These are phyloP conservation scores for Ormyrus rosae DNA, from an alignment of 2,888 invertebrate genomes.

Conservation along the genomic window DNA sequence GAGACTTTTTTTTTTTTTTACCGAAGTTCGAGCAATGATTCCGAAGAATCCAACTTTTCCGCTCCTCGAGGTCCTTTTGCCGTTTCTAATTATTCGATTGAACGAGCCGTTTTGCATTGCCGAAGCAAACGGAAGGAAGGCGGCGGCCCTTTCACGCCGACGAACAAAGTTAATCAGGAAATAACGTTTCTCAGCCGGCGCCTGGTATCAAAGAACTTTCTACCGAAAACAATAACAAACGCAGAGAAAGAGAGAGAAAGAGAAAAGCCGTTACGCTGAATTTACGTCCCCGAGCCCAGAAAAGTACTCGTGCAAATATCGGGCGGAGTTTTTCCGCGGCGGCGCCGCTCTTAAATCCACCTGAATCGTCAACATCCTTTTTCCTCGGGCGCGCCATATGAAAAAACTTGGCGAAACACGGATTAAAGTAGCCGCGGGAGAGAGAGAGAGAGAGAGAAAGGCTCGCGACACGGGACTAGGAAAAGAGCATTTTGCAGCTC, in stretches of 20 bases:
- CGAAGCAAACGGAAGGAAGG: not conserved
- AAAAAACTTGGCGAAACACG: slow-evolving; percentile 53
- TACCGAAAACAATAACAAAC: not conserved
- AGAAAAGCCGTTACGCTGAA: not conserved
- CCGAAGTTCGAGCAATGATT: not conserved
- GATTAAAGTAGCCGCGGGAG: slow-evolving; percentile 42
- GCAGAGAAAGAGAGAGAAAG: not conserved
- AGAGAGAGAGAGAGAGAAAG: not conserved
- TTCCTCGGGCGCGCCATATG: slow-evolving; percentile 34
- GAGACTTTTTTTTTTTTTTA: not conserved
- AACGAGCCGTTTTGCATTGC: no score
- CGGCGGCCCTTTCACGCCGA: no score
- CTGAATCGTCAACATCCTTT: slow-evolving; percentile 45
- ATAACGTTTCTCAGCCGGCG: not conserved
- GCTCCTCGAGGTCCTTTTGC: not conserved
- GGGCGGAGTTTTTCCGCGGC: not conserved
- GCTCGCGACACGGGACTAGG: not conserved
- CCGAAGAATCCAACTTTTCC: not conserved
- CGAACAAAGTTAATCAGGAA: not conserved
- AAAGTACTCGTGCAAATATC: slow-evolving; percentile 31
- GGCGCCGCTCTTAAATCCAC: slow-evolving; percentile 44
- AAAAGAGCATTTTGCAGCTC: not conserved
- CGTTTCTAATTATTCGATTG: not conserved
- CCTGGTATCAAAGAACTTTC: not conserved
- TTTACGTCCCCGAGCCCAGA: slow-evolving; percentile 13